phyloP scores from a whole-genome alignment of 2,888 invertebrate genomes.

The Saturnia japonica region DNA sequence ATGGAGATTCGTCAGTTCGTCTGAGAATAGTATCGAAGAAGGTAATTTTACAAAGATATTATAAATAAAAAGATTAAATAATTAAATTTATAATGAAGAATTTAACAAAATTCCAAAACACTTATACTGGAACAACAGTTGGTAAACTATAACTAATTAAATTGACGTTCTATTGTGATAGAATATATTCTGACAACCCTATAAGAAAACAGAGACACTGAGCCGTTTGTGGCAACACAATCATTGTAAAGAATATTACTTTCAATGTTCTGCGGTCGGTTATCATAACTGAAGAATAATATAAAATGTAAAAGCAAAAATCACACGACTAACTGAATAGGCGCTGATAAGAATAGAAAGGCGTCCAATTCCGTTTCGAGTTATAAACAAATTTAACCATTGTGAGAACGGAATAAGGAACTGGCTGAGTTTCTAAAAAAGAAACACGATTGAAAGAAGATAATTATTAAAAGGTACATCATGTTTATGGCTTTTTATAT shows the following conservation, averaged over 20 bases:
- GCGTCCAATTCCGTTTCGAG: slow-evolving; percentile 29
- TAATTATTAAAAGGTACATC: slow-evolving; percentile 1
- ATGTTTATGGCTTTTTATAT: slow-evolving; percentile 4
- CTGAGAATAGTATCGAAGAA: too few species aligned
- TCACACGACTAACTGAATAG: slow-evolving; percentile 18
- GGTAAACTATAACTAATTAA: too few species aligned
- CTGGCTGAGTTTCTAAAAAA: slow-evolving; percentile 21
- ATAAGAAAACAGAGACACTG: slow-evolving; percentile 25
- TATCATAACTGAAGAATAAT: slow-evolving; percentile 31
- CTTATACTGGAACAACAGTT: too few species aligned
- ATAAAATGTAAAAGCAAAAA: slow-evolving; percentile 30
- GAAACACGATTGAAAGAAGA: slow-evolving; percentile 16
- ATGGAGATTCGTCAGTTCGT: too few species aligned
- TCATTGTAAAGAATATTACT: slow-evolving; percentile 18
- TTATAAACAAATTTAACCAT: slow-evolving; percentile 24
- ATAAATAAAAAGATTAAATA: too few species aligned
- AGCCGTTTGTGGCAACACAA: slow-evolving; percentile 32
- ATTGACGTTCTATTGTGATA: neutral
- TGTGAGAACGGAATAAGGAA: slow-evolving; percentile 23
- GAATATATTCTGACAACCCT: neutral
- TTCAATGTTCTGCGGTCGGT: slow-evolving; percentile 27
- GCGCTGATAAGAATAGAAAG: slow-evolving; percentile 45
- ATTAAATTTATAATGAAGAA: too few species aligned
- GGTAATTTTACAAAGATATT: too few species aligned
- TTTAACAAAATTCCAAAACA: too few species aligned